Evolutionary conservation across 2,797 vertebrate genomes (phyloP).

Genomic region (Urocyon cinereoargenteus): DNA sequence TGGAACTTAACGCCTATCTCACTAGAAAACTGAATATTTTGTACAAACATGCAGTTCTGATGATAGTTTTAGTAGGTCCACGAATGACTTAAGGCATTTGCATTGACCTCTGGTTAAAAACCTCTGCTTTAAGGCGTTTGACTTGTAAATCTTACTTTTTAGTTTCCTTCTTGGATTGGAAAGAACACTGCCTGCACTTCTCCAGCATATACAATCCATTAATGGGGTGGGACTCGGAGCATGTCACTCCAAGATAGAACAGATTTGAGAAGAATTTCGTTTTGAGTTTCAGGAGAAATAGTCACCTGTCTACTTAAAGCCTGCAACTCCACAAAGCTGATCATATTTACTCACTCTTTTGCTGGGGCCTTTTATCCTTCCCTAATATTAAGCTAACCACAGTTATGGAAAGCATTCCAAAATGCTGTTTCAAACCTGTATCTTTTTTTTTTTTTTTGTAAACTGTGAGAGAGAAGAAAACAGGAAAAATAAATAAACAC

Average conservation of each 20-base stretch:
- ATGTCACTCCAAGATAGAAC: neutral
- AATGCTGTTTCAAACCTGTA: accelerated
- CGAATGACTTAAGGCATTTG: neutral
- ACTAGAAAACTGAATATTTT: neutral
- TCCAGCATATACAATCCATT: neutral
- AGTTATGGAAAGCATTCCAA: neutral
- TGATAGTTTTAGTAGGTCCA: neutral
- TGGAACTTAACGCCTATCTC: neutral
- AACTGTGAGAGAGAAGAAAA: neutral
- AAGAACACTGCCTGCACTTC: neutral
- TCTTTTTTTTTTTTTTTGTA: neutral
- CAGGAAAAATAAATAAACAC: neutral
- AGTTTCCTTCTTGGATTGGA: neutral
- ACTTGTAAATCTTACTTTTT: neutral
- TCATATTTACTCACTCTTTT: neutral
- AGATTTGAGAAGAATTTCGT: neutral
- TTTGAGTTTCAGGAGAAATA: neutral
- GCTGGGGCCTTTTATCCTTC: neutral
- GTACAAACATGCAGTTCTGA: neutral
- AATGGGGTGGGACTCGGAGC: neutral
- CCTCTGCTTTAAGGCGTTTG: neutral
- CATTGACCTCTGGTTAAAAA: neutral
- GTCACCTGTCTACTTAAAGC: neutral
- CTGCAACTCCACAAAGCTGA: neutral
- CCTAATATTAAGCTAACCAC: neutral